Evolutionary conservation across 1,140 invertebrate genomes (phyloP).

Genomic region (Ips typographus): DNA sequence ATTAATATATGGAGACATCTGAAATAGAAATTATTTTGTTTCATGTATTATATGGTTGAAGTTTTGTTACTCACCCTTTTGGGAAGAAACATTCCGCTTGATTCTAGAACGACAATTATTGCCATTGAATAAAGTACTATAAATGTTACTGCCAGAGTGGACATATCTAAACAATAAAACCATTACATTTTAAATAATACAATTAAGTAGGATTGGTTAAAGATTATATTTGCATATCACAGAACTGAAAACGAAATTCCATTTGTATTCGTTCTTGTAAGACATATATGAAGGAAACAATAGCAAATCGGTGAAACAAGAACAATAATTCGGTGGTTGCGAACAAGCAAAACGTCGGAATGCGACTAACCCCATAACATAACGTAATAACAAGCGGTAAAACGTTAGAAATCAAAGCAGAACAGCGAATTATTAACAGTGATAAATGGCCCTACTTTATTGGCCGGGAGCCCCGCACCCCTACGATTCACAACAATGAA

Average conservation of each 20-base stretch:
- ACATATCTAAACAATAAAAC: conserved; percentile 40
- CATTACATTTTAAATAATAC: background rate
- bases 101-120: conserved; percentile 33
- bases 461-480: conserved; percentile 38
- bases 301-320: background rate
- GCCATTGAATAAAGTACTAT: conserved; percentile 31
- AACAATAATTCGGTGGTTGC: too few relatives aligned
- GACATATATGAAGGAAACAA: background rate
- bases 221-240: too few relatives aligned
- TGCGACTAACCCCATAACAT: conserved; percentile 25
- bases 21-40: conserved; percentile 8
- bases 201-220: too few relatives aligned
- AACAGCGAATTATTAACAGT: conserved; percentile 44
- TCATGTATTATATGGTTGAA: background rate
- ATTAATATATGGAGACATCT: conserved; percentile 33
- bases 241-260: too few relatives aligned
- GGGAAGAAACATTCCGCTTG: conserved; percentile 42
- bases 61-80: conserved; percentile 38
- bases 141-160: conserved; percentile 31
- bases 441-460: conserved; percentile 49
- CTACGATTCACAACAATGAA: conserved; percentile 46
- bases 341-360: conserved; percentile 1
- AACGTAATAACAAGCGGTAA: conserved; percentile 35
- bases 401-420: conserved; percentile 38
- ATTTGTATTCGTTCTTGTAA: too few relatives aligned